Base-by-base conservation (phyloP, 2,888 invertebrate genomes). In the Mayetiola destructor region DNA sequence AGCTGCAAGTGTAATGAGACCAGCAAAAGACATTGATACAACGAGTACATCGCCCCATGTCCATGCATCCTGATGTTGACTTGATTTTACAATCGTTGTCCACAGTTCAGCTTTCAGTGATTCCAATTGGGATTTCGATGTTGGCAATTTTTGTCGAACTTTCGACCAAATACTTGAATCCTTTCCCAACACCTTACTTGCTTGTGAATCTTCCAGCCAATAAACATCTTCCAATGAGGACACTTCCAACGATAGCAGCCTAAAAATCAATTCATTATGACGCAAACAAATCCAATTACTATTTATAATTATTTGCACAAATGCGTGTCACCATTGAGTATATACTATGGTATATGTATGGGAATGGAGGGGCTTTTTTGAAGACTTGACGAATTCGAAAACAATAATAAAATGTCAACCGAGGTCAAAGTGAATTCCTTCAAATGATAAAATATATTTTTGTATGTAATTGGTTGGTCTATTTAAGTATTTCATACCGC, bases 41-140 rank as follows among this genome's bases (percentile, higher is more conserved):
- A 91, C 85, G 73, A 91, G 75, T 89, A 91, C 90, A 56, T 89
- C 89, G 80, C 88, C 88, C 85, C 87, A 88, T 68, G 88, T 88
- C 88, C 89, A 89, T 55, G 88, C 88, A 75, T 88, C 88, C 68
- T 88, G 87, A 66, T 89, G 88, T 67, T 85, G 84, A 69, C 86
- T 87, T 64, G 80, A 85, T 72, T 88, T 89, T 56, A 87, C 89
- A 56, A 88, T 89, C 55, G 85, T 83, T 61, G 85, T 88, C 90
- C 88, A 89, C 23, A 91, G 78, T 66, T 88, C 85, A 2, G 83
- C 81, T 69, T 90, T 91, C 39, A 90, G 73, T 36, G 80, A 77
- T 64, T 85, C 84, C 65, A 91, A 75, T 65, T 82, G 82, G 61
- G 85, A 81, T 71, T 88, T 88, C 63, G 86, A 86, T 20, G 84